Percentiles rank a stretch among this genome's conserved stretches.
These are phyloP conservation scores for Rhagoletis zephyria DNA, from an alignment of 1,140 invertebrate genomes.

Conservation along the genomic window DNA sequence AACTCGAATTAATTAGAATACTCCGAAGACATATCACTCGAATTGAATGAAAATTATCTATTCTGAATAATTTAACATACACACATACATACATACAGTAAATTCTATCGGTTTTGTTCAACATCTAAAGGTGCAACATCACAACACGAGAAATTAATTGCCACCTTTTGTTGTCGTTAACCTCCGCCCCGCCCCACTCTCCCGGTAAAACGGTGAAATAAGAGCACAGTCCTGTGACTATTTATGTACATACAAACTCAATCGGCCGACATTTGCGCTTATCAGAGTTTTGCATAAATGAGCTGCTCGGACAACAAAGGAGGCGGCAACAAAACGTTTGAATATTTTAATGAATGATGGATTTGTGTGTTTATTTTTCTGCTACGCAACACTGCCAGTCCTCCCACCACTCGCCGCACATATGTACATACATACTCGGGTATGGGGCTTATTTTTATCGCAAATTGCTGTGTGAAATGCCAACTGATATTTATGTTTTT, in stretches of 20 bases:
- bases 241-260: neutral
- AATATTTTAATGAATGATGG: conserved; percentile 47
- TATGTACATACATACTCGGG: neutral
- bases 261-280: conserved; percentile 4
- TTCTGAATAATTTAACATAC: no score
- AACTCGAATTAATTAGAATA: neutral
- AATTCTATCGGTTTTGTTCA: neutral
- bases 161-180: neutral
- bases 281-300: conserved; percentile 37
- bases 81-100: no score
- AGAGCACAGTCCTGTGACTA: neutral
- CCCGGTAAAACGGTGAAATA: no score
- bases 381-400: neutral
- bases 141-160: conserved; percentile 15
- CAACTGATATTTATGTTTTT: conserved; percentile 14
- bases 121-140: neutral
- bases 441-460: conserved; percentile 6
- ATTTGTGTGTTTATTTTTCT: conserved; percentile 37
- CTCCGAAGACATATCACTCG: neutral
- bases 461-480: conserved; percentile 39
- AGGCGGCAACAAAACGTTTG: neutral
- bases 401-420: neutral
- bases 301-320: neutral
- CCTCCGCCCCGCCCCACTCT: neutral
- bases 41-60: no score